Base-by-base conservation (phyloP, 2,888 invertebrate species). In the Scaptomyza caliginosa region DNA sequence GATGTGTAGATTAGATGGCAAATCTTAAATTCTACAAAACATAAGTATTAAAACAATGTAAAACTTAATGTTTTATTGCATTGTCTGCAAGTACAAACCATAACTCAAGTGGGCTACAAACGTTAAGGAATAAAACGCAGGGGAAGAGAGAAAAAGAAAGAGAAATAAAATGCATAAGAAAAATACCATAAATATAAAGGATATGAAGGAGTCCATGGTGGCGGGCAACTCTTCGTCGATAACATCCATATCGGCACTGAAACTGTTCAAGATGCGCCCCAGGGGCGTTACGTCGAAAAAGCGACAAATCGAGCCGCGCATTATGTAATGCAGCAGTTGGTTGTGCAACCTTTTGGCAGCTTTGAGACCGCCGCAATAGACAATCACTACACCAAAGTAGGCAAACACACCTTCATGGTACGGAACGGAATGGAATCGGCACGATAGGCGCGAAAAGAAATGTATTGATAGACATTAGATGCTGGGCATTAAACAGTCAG, bases 211-310 rank as follows among this genome's bases (percentile, higher is more conserved):
- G 70, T 92, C 92, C 82, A 93, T 74, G 67, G 92, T 92, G 70
- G 89, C 89, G 66, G 94, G 94, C 68, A 95, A 91, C 72, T 93
- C 92, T 83, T 93, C 93, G 91, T 95, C 95, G 81, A 94, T 89
- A 74, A 93, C 93, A 85, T 94, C 93, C 86, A 94, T 92, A 90
- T 95, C 95, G 92, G 93, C 94, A 78, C 94, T 93, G 90, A 95
- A 94, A 78, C 94, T 93, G 91, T 94, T 94, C 51, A 95, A 92
- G 76, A 95, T 92, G 86, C 95, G 92, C 87, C 95, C 95, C 68
- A 93, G 85, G 6, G 95, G 95, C 74, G 94, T 94, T 72, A 93
- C 92, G 90, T 95, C 95, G 91, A 95, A 95, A 92, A 95, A 95
- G 74, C 93, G 93, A 92, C 94, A 93, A 64, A 89, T 70, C 46